Evolutionary conservation across 2,888 invertebrate species (phyloP).

Genomic region (Troides aeacus): DNA sequence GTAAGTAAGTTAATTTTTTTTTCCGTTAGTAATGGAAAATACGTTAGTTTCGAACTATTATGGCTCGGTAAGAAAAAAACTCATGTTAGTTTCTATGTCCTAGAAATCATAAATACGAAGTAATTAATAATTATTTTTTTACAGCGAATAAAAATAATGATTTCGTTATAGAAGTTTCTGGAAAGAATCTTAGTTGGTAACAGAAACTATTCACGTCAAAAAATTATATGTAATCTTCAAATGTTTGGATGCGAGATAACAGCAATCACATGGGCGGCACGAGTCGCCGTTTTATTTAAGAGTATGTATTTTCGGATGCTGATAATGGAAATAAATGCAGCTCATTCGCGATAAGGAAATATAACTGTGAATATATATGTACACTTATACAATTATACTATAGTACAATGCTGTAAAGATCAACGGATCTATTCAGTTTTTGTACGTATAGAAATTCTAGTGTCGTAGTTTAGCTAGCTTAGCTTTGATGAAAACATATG

Average conservation of each 20-base stretch:
- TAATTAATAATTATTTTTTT: neutral
- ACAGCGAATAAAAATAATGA: neutral
- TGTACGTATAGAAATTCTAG: too few species aligned
- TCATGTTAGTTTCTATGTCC: too few species aligned
- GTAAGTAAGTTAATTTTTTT: too few species aligned
- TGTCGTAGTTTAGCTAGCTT: too few species aligned
- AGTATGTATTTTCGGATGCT: conserved; percentile 24
- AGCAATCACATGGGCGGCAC: conserved; percentile 19
- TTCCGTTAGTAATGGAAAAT: too few species aligned
- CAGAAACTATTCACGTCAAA: neutral
- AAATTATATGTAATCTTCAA: neutral
- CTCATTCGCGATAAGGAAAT: conserved; percentile 12
- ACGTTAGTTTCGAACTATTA: too few species aligned
- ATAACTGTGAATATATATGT: neutral
- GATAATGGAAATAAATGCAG: conserved; percentile 13
- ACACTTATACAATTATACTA: neutral
- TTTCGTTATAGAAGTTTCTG: neutral
- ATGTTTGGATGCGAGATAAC: conserved; percentile 5
- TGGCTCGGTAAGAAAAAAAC: too few species aligned
- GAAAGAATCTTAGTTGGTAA: neutral
- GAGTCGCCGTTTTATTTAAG: conserved; percentile 17
- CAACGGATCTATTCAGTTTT: neutral
- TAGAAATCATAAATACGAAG: too few species aligned
- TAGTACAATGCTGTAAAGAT: neutral
- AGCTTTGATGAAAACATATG: too few species aligned